Percentiles rank a stretch among this genome's conserved stretches.
Evolutionary conservation across 2,888 invertebrate species (phyloP).

Genomic region (Meta bourneti): DNA sequence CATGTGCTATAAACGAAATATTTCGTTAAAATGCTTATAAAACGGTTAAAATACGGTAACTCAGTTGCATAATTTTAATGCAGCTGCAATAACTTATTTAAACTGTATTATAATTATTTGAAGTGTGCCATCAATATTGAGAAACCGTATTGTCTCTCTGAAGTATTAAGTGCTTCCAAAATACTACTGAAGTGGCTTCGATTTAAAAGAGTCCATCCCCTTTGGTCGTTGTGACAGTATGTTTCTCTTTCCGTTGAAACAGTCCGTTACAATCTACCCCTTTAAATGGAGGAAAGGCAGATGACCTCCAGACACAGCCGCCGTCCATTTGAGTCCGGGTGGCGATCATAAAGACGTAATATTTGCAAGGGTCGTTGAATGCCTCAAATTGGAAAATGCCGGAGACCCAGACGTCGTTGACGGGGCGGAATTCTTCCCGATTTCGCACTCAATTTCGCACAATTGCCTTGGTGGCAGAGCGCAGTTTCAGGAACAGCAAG

Average conservation of each 20-base stretch:
- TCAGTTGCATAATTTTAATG: too few species aligned
- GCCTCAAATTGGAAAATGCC: conserved; percentile 26
- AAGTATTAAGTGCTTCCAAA: too few species aligned
- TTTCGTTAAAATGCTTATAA: too few species aligned
- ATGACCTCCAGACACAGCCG: background rate
- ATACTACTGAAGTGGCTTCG: too few species aligned
- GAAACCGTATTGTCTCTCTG: too few species aligned
- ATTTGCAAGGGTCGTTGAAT: conserved; percentile 2
- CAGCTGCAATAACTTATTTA: too few species aligned
- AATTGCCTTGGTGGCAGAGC: conserved; percentile 3
- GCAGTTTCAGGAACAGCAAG: background rate
- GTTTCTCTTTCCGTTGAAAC: background rate
- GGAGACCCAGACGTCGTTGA: background rate
- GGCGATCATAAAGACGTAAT: conserved; percentile 2
- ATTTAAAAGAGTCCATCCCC: too few species aligned
- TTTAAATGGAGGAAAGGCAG: background rate
- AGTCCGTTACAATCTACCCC: background rate
- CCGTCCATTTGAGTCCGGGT: background rate
- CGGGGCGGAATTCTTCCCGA: background rate
- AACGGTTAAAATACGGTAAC: too few species aligned
- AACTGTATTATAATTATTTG: too few species aligned
- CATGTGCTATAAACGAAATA: too few species aligned
- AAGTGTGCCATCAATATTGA: too few species aligned
- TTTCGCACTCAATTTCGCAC: background rate
- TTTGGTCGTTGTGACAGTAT: background rate